Conservation (phyloP, 2,888 invertebrate genomes). For the Melitaea athalia region DNA sequence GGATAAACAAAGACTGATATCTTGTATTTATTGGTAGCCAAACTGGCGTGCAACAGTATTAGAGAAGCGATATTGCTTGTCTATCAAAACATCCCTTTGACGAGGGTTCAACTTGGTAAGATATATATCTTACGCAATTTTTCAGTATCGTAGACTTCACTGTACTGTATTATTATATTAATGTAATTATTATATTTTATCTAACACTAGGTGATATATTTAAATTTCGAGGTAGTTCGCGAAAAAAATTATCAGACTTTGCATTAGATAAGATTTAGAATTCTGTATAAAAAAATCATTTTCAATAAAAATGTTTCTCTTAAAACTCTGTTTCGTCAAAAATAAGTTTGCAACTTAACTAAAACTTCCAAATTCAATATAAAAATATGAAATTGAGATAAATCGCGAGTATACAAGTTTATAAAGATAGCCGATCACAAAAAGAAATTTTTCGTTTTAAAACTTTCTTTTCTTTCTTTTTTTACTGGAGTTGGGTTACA, state of each 20-base stretch:
- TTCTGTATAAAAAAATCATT: background rate
- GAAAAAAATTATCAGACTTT: background rate
- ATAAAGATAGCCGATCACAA: conserved; percentile 9
- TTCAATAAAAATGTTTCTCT: conserved; percentile 10
- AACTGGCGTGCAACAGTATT: conserved; percentile 13
- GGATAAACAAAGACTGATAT: conserved; percentile 2
- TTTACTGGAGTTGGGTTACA: background rate
- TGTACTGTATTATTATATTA: background rate
- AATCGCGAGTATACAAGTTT: conserved; percentile 3
- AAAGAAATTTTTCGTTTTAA: background rate
- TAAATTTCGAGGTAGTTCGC: too few species aligned
- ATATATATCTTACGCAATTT: conserved; percentile 25
- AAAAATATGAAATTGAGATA: conserved; percentile 8
- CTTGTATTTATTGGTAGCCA: conserved; percentile 6
- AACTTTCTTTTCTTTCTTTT: background rate
- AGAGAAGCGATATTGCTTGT: conserved; percentile 45
- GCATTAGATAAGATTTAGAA: background rate
- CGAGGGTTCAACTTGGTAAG: conserved; percentile 56
- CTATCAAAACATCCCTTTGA: conserved; percentile 59
- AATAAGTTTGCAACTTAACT: conserved; percentile 8
- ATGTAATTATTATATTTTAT: background rate
- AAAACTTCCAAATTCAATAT: conserved; percentile 9
- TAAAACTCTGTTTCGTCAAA: conserved; percentile 7
- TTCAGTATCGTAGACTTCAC: conserved; percentile 6
- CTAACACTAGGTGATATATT: too few species aligned